Evolutionary conservation across 2,888 invertebrate genomes (phyloP).

Genomic region (Caenorhabditis sp.): DNA sequence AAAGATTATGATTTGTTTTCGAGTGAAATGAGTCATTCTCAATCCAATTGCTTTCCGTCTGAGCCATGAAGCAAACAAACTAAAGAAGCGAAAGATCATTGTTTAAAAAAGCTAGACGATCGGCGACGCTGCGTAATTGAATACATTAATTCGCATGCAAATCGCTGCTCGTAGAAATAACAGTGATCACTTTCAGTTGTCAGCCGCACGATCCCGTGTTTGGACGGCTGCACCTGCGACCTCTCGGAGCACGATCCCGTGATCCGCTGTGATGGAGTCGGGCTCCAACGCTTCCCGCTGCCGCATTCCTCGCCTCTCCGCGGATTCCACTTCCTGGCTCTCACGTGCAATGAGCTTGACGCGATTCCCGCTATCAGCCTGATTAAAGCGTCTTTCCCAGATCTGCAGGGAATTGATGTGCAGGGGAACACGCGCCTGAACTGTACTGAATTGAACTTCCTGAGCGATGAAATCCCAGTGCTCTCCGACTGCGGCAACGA

Average conservation of each 20-base stretch:
- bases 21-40: too few relatives aligned
- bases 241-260: constrained; percentile 55
- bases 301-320: constrained; percentile 55
- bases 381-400: constrained; percentile 65
- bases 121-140: too few relatives aligned
- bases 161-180: background rate
- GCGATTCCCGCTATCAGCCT: constrained; percentile 55
- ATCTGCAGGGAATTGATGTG: constrained; percentile 66
- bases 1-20: too few relatives aligned
- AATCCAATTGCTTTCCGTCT: too few relatives aligned
- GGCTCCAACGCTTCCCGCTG: constrained; percentile 51
- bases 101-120: constrained; percentile 30
- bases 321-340: constrained; percentile 60
- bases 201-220: constrained; percentile 46
- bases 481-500: constrained; percentile 51
- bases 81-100: constrained; percentile 28
- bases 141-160: background rate
- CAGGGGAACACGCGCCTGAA: constrained; percentile 62
- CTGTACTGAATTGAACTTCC: constrained; percentile 46
- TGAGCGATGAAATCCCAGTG: constrained; percentile 51
- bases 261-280: constrained; percentile 62
- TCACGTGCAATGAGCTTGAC: constrained; percentile 64
- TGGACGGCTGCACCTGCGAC: constrained; percentile 64
- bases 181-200: constrained; percentile 11
- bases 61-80: constrained; percentile 6